Evolutionary conservation across 53 echinoderm and acorn worm genomes (phyloP), one percentile per base, ranked within the genome.

Genomic region (Holothuria scabra): DNA sequence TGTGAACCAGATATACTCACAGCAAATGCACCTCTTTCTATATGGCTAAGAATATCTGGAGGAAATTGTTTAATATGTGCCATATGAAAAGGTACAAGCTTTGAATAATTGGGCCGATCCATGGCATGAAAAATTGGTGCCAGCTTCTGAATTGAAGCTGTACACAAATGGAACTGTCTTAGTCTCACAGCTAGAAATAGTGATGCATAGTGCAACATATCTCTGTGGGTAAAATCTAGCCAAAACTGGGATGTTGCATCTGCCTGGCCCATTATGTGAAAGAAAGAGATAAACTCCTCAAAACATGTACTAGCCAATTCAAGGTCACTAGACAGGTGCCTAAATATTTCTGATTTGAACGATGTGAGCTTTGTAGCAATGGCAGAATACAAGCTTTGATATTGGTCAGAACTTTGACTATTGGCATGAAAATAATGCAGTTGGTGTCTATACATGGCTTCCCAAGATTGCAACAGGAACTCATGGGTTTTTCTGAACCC

Each of bases 21-120:
- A 49, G 86, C 92, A 79, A 92, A 92, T 21, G 83, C 79, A n/a
- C 92, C 92, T 70, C 84, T 90, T 59, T 82, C 59, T 37, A 87
- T 57, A 58, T 87, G 62, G 25, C 60, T 28, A 35, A 71, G 20
- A 21, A 87, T 70, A 67, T 81, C 67, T 12, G 5, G n/a, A 18
- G 87, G 87, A 12, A 80, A 87, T 20, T 34, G 66, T 46, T 82
- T 59, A 26, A 87, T 14, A 18, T 35, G 68, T 38, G 46, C 35
- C 38, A 82, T 58, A 41, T 87, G 87, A 14, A 59, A 60, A 8
- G 87, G 87, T 2, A 87, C 82, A 21, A 71, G 35, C 32, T 44
- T 38, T 8, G 46, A 23, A 59, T 84, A 84, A 30, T 14, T 79
- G 16, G 57, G 79, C 5, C 79, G 59, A 31, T 79, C 79, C 28